Conservation (phyloP, 2,888 invertebrate genomes). For the Diploptera punctata region DNA sequence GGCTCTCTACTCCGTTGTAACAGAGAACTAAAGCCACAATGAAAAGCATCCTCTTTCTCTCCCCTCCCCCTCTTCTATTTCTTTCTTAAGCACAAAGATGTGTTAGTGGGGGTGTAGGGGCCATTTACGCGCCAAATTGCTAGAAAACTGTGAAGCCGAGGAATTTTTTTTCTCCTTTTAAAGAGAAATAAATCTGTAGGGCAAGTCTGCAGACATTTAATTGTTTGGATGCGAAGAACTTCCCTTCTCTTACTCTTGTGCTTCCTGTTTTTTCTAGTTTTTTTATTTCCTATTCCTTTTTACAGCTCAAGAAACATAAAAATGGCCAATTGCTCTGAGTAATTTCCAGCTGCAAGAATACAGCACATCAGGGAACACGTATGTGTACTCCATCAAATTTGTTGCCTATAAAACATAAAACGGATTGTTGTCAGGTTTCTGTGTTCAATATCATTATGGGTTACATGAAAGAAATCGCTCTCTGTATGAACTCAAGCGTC, state of each 20-base stretch:
- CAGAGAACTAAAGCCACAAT: slow-evolving; percentile 25
- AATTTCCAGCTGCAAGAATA: neutral
- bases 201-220: slow-evolving; percentile 12
- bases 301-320: neutral
- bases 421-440: no score
- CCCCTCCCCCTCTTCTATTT: neutral
- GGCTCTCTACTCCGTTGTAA: neutral
- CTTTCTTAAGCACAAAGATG: neutral
- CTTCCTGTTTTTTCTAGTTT: neutral
- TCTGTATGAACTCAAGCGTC: no score
- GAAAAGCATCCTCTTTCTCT: slow-evolving; percentile 17
- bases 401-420: no score
- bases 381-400: neutral
- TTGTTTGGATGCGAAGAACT: slow-evolving; percentile 9
- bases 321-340: neutral
- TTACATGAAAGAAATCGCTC: no score
- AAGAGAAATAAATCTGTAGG: slow-evolving; percentile 20
- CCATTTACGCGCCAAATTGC: slow-evolving; percentile 20
- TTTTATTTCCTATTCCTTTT: neutral
- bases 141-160: slow-evolving; percentile 8
- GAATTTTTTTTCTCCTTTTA: slow-evolving; percentile 4
- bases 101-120: neutral
- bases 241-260: neutral
- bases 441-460: no score
- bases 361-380: neutral